Evolutionary conservation across 1,140 invertebrate genomes (phyloP).

Genomic region (Atta cephalotes): DNA sequence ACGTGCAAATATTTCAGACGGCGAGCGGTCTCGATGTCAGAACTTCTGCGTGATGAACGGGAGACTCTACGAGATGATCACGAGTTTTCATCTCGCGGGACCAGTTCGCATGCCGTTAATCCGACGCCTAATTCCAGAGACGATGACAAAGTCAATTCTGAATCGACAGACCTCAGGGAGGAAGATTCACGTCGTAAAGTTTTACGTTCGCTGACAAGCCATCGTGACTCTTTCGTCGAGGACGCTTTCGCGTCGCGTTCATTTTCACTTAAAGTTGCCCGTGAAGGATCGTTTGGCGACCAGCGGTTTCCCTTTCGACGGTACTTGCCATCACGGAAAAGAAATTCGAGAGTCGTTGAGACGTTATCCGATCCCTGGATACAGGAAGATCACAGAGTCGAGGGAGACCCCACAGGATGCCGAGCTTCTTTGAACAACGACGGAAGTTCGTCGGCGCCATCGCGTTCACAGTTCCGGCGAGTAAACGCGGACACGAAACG

Average conservation of each 20-base stretch:
- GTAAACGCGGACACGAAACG: background rate
- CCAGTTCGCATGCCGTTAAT: constrained; percentile 17
- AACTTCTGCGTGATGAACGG: background rate
- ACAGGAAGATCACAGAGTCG: background rate
- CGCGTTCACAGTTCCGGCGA: constrained; percentile 1
- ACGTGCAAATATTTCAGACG: constrained; percentile 45
- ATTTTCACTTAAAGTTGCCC: background rate
- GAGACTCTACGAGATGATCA: background rate
- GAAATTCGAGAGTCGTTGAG: background rate
- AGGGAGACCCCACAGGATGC: background rate
- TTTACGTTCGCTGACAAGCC: constrained; percentile 31
- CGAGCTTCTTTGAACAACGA: constrained; percentile 8
- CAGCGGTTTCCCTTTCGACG: background rate
- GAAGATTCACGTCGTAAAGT: constrained; percentile 55
- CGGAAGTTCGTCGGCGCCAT: background rate
- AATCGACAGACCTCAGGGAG: background rate
- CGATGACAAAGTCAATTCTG: constrained; percentile 2
- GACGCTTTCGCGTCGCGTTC: background rate
- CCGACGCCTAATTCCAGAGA: constrained; percentile 33
- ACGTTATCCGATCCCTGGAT: background rate
- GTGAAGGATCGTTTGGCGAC: background rate
- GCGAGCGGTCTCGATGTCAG: background rate
- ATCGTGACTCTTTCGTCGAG: background rate
- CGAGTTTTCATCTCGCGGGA: constrained; percentile 21
- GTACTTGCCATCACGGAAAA: background rate